phyloP scores from a whole-genome alignment of 1,140 invertebrate species.

The Drosophila repletoides region DNA sequence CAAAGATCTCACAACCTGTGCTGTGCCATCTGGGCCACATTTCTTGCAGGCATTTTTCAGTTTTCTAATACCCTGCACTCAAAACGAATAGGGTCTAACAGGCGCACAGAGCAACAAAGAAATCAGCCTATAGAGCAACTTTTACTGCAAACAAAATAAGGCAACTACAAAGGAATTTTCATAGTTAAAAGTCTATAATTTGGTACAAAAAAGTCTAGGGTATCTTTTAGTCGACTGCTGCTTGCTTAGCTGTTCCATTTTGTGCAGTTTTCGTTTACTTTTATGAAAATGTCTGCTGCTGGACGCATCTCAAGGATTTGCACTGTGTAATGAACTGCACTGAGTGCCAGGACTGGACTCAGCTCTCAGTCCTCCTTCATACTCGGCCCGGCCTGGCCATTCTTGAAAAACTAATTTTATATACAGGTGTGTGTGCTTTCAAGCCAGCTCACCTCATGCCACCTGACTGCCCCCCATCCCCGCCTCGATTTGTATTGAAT shows the following conservation, averaged over 20 bases:
- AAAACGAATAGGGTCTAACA: neutral
- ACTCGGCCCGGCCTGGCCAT: conserved; percentile 33
- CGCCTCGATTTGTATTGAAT: conserved; percentile 73
- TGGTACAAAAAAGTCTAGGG: too few relatives aligned
- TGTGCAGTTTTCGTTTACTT: conserved; percentile 65
- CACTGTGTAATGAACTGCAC: conserved; percentile 43
- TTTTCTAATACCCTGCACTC: conserved; percentile 15
- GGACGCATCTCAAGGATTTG: conserved; percentile 55
- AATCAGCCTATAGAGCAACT: too few relatives aligned
- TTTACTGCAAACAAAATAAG: too few relatives aligned
- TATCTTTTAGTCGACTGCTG: neutral
- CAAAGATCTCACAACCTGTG: conserved; percentile 43
- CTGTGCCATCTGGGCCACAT: conserved; percentile 10
- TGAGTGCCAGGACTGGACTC: neutral
- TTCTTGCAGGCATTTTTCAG: conserved; percentile 39
- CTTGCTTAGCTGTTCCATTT: conserved; percentile 9
- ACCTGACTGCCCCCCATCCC: neutral
- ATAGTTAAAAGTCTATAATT: too few relatives aligned
- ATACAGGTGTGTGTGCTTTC: conserved; percentile 46
- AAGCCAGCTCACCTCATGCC: neutral
- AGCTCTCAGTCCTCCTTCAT: conserved; percentile 3
- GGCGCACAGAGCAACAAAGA: too few relatives aligned
- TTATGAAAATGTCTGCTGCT: conserved; percentile 61
- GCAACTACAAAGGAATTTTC: too few relatives aligned
- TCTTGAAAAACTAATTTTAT: conserved; percentile 74